Percentiles rank a stretch among this genome's conserved stretches.
Evolutionary conservation across 2,797 vertebrate species (phyloP).

Genomic region (Arctocebus calabarensis): DNA sequence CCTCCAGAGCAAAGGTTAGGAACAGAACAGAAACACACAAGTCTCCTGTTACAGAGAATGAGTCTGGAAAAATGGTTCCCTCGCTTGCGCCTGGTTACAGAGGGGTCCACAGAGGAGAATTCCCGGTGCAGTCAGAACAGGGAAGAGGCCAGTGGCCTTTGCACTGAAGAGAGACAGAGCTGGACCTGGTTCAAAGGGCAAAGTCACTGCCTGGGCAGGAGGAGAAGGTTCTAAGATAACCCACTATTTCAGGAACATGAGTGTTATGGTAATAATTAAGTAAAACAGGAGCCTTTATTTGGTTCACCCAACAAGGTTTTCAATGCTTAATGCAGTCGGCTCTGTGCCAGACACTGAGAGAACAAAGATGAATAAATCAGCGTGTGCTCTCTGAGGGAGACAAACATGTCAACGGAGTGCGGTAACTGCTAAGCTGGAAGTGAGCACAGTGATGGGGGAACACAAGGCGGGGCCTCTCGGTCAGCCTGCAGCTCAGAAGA

Average conservation of each 20-base stretch:
- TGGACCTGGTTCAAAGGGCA: constrained; percentile 16
- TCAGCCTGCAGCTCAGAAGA: neutral
- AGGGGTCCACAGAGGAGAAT: constrained; percentile 18
- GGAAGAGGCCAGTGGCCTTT: constrained; percentile 24
- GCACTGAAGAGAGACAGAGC: neutral
- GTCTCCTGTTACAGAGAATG: constrained; percentile 44
- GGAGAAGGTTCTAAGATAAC: neutral
- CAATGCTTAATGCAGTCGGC: neutral
- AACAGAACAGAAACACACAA: neutral
- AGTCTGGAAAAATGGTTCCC: neutral
- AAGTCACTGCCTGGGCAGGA: neutral
- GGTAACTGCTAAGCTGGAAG: neutral
- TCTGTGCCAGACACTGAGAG: neutral
- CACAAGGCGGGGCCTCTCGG: neutral
- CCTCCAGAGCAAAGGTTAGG: constrained; percentile 64
- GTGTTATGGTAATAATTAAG: neutral
- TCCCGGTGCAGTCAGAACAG: constrained; percentile 35
- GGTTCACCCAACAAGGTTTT: neutral
- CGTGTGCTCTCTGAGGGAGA: neutral
- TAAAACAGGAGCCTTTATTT: neutral
- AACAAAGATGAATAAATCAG: neutral
- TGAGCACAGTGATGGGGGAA: neutral
- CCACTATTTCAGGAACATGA: neutral
- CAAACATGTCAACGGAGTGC: neutral
- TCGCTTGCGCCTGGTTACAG: neutral